Conservation (phyloP, 2,797 vertebrate species). For the Gambusia yucatana region DNA sequence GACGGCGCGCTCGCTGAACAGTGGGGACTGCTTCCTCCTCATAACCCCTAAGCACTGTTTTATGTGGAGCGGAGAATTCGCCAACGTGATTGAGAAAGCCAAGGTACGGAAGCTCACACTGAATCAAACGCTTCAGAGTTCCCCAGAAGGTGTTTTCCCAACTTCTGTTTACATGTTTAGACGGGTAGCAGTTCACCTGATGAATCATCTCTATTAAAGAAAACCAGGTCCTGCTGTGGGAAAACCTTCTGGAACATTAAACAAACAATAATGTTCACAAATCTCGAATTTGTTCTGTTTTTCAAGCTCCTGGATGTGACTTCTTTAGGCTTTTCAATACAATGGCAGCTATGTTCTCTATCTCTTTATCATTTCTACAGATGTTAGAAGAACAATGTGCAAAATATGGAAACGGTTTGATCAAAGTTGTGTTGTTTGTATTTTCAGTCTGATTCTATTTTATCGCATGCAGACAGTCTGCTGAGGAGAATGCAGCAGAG, state of each 20-base stretch:
- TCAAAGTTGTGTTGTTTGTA: neutral
- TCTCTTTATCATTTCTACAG: neutral
- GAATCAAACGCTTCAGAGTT: neutral
- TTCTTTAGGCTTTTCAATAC: neutral
- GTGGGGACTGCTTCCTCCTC: constrained; percentile 86
- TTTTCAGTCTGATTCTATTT: neutral
- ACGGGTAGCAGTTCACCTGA: neutral
- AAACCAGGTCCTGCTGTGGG: neutral
- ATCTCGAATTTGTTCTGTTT: neutral
- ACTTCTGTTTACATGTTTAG: neutral
- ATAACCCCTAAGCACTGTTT: constrained; percentile 84
- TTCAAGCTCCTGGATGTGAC: neutral
- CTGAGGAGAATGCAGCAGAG: neutral
- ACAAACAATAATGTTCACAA: neutral
- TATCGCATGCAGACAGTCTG: neutral
- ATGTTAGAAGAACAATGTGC: neutral
- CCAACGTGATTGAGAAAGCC: constrained; percentile 86
- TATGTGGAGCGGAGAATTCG: constrained; percentile 86
- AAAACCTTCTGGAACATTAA: neutral
- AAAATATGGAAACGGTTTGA: neutral
- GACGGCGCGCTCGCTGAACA: constrained; percentile 79
- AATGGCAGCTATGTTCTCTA: neutral
- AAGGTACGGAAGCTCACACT: constrained; percentile 71
- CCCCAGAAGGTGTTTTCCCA: neutral
- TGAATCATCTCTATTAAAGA: neutral